A percentile compares a stretch with the other conserved stretches of the same genome.
phyloP scores from a whole-genome alignment of 2,113 vertebrate species.

The Pollachius pollachius region DNA sequence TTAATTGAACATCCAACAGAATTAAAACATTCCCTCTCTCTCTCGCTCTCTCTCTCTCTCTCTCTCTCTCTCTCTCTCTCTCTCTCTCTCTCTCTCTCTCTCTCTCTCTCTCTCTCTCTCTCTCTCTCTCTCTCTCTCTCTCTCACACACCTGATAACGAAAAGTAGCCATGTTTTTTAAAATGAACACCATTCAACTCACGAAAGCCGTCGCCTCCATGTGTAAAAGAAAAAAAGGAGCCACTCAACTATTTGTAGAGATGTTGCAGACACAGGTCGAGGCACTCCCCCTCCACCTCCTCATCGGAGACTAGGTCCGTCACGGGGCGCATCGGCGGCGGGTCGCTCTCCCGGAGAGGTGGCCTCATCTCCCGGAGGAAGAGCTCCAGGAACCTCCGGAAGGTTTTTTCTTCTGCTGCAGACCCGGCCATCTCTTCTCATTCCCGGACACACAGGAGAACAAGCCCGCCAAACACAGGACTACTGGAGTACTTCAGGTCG shows the following conservation, averaged over 20 bases:
- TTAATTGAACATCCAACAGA: too few species aligned
- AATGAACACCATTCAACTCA: background rate
- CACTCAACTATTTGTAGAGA: slow-evolving; percentile 99
- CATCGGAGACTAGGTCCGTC: slow-evolving; percentile 85
- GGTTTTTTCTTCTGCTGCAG: slow-evolving; percentile 91
- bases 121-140: too few species aligned
- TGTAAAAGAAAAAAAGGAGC: slow-evolving; percentile 20
- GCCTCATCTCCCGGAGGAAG: slow-evolving; percentile 91
- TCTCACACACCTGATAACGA: too few species aligned
- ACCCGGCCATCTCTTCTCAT: slow-evolving; percentile 92
- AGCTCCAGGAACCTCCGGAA: slow-evolving; percentile 97
- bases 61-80: too few species aligned
- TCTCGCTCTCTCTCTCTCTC: too few species aligned
- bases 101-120: too few species aligned
- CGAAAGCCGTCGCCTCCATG: too few species aligned
- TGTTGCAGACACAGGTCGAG: slow-evolving; percentile 96
- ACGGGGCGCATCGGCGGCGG: slow-evolving; percentile 79
- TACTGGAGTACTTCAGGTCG: slow-evolving; percentile 15
- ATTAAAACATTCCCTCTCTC: too few species aligned
- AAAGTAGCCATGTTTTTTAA: background rate
- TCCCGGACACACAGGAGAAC: slow-evolving; percentile 74
- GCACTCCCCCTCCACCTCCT: slow-evolving; percentile 95
- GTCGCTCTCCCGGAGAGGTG: slow-evolving; percentile 86
- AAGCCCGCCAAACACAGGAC: slow-evolving; percentile 34
- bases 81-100: too few species aligned